Evolutionary conservation across 2,113 vertebrate genomes (phyloP).

Genomic region (Chascanopsetta lugubris): DNA sequence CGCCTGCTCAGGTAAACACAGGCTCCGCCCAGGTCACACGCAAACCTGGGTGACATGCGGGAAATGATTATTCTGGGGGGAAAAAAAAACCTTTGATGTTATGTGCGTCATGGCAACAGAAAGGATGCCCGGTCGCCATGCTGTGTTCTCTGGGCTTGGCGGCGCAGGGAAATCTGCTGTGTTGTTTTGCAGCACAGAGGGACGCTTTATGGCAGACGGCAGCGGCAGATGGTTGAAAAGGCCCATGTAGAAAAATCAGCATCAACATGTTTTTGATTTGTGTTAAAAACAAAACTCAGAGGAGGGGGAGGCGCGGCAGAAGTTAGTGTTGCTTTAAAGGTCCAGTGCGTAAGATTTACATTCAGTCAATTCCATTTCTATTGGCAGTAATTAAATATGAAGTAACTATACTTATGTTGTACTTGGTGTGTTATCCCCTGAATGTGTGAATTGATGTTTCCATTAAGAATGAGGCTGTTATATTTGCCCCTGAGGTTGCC

Average conservation of each 20-base stretch:
- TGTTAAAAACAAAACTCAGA: slow-evolving; percentile 26
- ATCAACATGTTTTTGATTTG: slow-evolving; percentile 44
- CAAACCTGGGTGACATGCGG: background rate
- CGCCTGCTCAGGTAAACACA: slow-evolving; percentile 87
- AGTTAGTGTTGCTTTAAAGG: background rate
- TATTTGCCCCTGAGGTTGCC: too few species aligned
- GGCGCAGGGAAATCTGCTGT: slow-evolving; percentile 30
- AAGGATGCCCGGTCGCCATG: background rate
- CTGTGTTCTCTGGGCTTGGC: slow-evolving; percentile 28
- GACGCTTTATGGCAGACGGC: slow-evolving; percentile 65
- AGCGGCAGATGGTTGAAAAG: slow-evolving; percentile 61
- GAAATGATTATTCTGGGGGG: too few species aligned
- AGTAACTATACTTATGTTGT: too few species aligned
- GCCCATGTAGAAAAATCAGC: slow-evolving; percentile 47
- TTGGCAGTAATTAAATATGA: too few species aligned
- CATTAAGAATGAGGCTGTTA: too few species aligned
- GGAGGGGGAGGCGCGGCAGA: background rate
- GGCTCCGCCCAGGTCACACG: background rate
- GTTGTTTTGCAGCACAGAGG: slow-evolving; percentile 47
- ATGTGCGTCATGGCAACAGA: background rate
- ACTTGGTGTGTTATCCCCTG: too few species aligned
- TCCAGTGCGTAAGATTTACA: too few species aligned
- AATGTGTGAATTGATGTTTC: too few species aligned
- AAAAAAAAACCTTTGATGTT: too few species aligned
- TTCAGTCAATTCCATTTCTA: too few species aligned